These are phyloP conservation scores for Tachina grossa DNA, from an alignment of 2,888 invertebrate species.

Conservation along the genomic window DNA sequence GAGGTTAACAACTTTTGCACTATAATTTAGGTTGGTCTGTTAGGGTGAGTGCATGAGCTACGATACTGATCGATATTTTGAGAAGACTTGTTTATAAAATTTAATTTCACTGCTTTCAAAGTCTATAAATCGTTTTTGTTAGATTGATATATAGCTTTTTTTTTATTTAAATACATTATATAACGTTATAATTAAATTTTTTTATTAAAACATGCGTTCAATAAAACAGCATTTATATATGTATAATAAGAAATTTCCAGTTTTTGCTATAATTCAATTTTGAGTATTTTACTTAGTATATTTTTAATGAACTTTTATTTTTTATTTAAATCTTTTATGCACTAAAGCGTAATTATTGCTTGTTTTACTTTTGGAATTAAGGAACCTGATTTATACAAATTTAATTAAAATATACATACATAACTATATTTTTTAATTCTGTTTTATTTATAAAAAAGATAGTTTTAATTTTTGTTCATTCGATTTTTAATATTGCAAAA, in stretches of 20 bases:
- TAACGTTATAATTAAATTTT: conserved; percentile 27
- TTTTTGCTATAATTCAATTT: conserved; percentile 3
- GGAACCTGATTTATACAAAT: conserved; percentile 75
- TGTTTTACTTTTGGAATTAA: conserved; percentile 75
- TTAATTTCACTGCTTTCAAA: conserved; percentile 12
- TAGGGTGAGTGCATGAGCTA: not conserved
- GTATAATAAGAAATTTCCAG: conserved; percentile 41
- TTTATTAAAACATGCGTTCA: conserved; percentile 65
- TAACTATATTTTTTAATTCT: conserved; percentile 18
- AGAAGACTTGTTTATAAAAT: no score
- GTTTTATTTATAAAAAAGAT: conserved; percentile 27
- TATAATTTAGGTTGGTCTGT: not conserved
- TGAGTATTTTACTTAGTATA: not conserved
- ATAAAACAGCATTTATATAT: conserved; percentile 68
- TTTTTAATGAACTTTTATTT: conserved; percentile 40
- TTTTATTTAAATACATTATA: conserved; percentile 20
- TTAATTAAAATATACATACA: conserved; percentile 25
- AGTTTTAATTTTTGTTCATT: conserved; percentile 17
- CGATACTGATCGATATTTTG: no score
- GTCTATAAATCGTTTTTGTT: conserved; percentile 4
- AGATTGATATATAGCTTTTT: not conserved
- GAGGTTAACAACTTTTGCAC: no score
- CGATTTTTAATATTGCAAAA: conserved; percentile 45
- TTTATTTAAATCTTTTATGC: conserved; percentile 34
- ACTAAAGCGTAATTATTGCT: conserved; percentile 75